Base-by-base conservation (phyloP, 2,113 vertebrate genomes). In the Saimiri boliviensis region DNA sequence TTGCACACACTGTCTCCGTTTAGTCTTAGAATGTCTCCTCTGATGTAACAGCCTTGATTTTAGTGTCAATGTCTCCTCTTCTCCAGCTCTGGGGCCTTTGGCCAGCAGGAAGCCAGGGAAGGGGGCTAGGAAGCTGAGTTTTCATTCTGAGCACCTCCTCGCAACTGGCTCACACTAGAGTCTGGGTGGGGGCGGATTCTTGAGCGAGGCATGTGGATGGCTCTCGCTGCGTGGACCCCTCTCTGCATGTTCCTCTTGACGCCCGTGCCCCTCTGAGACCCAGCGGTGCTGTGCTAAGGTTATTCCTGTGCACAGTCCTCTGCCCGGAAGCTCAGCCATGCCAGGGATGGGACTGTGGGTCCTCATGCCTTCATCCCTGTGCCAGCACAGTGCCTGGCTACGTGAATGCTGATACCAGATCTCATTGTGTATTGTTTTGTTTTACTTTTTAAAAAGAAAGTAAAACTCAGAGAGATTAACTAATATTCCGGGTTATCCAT, bases 211-310 rank as follows among this genome's bases (percentile, higher is more conserved):
- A 17, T 23, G 10, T 0, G 6, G 16, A 8, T 17, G 23, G 30
- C 9, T 8, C 19, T 42, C 1, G 16, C 40, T 20, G 20, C 0
- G 0, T 47, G 32, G 27, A 4, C 14, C 35, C 7, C 35, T 37
- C 27, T 32, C 25, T 47, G 27, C 14, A 2, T 10, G 40, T 13
- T 23, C 40, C 21, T 6, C 35, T 21, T 0, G 68, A 20, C 1
- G 17, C n/a, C 17, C 1, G n/a, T 73, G n/a, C n/a, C 20, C n/a
- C 19, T 23, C 80, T 56, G 35, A n/a, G 42, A n/a, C 0, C 35
- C 0, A 1, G 11, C 12, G 0, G 0, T 8, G 19, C 19, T 20
- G 1, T 5, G 10, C 10, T 32, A 47, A 14, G 3, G 7, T 32
- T 17, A 4, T 27, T n/a, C 32, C 6, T 27, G 2, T 1, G 0